Conservation (phyloP, 2,797 vertebrate genomes). For the Cichlasoma orientale region DNA sequence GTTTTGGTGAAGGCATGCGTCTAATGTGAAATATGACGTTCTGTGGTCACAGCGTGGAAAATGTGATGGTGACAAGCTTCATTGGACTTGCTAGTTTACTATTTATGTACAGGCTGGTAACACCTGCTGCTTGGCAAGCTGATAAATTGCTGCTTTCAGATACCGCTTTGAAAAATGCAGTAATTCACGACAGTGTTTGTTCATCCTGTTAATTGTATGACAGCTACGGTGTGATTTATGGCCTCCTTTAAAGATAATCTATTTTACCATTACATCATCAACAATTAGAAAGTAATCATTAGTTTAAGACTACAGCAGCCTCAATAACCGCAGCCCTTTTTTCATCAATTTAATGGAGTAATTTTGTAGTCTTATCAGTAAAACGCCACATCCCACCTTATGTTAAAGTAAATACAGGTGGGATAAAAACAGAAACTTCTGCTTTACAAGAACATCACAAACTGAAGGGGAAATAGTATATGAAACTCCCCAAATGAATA, state of each 20-base stretch:
- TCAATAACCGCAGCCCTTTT: background rate
- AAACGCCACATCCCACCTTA: background rate
- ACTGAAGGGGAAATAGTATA: background rate
- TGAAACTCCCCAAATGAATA: background rate
- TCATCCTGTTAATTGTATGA: conserved; percentile 38
- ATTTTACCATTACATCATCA: conserved; percentile 22
- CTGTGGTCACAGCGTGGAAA: background rate
- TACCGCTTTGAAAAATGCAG: conserved; percentile 15
- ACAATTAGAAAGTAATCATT: conserved; percentile 41
- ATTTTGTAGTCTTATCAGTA: background rate
- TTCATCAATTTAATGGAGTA: background rate
- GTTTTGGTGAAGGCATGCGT: background rate
- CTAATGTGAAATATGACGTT: background rate
- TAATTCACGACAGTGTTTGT: conserved; percentile 39
- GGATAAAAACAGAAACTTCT: background rate
- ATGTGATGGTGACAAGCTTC: background rate
- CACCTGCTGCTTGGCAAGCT: conserved; percentile 18
- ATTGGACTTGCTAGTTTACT: background rate
- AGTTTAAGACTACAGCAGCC: conserved; percentile 6
- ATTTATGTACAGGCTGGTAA: conserved; percentile 17
- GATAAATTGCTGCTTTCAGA: conserved; percentile 26
- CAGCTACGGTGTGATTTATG: conserved; percentile 49
- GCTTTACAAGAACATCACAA: background rate
- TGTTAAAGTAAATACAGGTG: background rate
- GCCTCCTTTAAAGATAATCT: conserved; percentile 21